phyloP scores from a whole-genome alignment of 1,140 invertebrate genomes.

The Ganaspis sp. region DNA sequence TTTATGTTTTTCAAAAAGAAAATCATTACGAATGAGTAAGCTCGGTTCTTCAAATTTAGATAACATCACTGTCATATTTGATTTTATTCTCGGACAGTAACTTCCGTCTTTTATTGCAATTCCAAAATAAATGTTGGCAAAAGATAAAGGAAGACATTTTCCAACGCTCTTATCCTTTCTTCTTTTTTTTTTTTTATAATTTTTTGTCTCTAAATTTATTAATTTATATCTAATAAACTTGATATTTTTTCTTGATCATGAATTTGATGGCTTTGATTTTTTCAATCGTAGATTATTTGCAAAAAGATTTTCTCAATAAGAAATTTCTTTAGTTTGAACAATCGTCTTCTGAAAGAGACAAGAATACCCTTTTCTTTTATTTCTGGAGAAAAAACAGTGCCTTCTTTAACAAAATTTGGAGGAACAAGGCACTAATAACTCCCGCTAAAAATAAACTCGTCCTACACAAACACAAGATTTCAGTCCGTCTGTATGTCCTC shows the following conservation, averaged over 20 bases:
- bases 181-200: slow-evolving; percentile 36
- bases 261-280: too few species aligned
- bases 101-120: slow-evolving; percentile 16
- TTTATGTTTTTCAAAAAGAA: background rate
- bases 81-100: background rate
- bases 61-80: background rate
- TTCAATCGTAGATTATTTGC: too few species aligned
- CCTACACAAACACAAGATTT: slow-evolving; percentile 28
- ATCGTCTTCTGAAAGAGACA: background rate
- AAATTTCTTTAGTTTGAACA: background rate
- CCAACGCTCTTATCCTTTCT: slow-evolving; percentile 30
- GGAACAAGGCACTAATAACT: slow-evolving; percentile 52
- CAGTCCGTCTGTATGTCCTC: slow-evolving; percentile 44
- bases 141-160: slow-evolving; percentile 14
- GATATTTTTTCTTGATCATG: too few species aligned
- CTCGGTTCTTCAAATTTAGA: background rate
- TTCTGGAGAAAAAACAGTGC: background rate
- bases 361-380: background rate
- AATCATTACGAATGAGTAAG: background rate
- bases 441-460: slow-evolving; percentile 4
- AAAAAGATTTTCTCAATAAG: slow-evolving; percentile 16
- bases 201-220: slow-evolving; percentile 13
- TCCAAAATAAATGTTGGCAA: slow-evolving; percentile 18
- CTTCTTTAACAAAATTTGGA: slow-evolving; percentile 44
- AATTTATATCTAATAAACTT: too few species aligned